These are phyloP conservation scores for Hermaeophaga mercurialis DNA, from an alignment of 2,888 invertebrate species.

Conservation along the genomic window DNA sequence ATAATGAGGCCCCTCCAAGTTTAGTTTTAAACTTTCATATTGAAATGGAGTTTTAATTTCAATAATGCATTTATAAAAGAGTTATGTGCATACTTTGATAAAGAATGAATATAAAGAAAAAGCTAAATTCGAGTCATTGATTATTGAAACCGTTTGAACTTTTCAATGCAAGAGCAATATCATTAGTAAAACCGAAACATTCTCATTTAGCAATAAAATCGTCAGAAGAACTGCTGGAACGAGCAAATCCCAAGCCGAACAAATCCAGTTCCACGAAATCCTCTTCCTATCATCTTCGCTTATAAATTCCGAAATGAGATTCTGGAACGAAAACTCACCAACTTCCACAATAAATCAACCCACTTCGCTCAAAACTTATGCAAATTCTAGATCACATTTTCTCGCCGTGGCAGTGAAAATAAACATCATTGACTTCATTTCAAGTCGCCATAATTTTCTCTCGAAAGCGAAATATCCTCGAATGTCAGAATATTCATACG, in stretches of 20 bases:
- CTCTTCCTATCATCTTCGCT: conserved; percentile 21
- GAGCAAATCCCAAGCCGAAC: conserved; percentile 10
- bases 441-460: conserved; percentile 35
- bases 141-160: too few species aligned
- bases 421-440: conserved; percentile 38
- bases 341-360: conserved; percentile 32
- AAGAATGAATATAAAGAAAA: too few species aligned
- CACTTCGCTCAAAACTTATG: conserved; percentile 32
- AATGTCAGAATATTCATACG: conserved; percentile 34
- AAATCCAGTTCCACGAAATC: conserved; percentile 19
- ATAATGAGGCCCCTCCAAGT: too few species aligned
- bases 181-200: conserved; percentile 4
- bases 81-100: too few species aligned
- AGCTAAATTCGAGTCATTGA: too few species aligned
- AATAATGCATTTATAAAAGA: too few species aligned
- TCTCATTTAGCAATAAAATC: conserved; percentile 9
- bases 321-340: conserved; percentile 24
- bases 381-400: conserved; percentile 32
- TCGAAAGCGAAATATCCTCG: conserved; percentile 22
- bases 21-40: too few species aligned
- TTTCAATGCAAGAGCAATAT: too few species aligned
- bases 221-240: neutral
- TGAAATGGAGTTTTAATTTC: too few species aligned
- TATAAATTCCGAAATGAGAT: conserved; percentile 28
- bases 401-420: conserved; percentile 34